Percentiles rank a stretch among this genome's conserved stretches.
phyloP scores from a whole-genome alignment of 2,113 vertebrate genomes.

The Cairina moschata region DNA sequence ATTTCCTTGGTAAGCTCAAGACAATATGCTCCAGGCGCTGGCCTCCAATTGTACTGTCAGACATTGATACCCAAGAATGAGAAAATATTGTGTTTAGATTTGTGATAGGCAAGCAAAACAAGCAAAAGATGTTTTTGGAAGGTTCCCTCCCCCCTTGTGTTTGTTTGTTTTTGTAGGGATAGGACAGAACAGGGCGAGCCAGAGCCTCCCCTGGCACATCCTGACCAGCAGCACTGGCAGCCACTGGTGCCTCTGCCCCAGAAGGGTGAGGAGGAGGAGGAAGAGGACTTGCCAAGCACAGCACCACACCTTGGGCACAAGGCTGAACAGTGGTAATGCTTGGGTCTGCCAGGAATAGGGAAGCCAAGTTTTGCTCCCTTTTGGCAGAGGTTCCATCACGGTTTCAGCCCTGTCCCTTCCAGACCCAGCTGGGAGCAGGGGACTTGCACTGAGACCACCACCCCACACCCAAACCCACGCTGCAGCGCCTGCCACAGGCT shows the following conservation, averaged over 20 bases:
- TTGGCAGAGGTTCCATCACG: not conserved
- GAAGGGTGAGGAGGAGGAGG: not conserved
- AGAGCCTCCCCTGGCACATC: constrained; percentile 29
- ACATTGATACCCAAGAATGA: constrained; percentile 73
- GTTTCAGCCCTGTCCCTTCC: not conserved
- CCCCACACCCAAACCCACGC: not conserved
- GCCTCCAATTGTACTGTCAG: constrained; percentile 73
- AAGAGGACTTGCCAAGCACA: not conserved
- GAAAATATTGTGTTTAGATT: constrained; percentile 76
- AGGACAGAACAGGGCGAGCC: constrained; percentile 43
- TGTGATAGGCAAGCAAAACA: constrained; percentile 70
- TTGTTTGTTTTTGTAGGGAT: constrained; percentile 76
- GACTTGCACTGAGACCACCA: accelerated
- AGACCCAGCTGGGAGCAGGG: not conserved
- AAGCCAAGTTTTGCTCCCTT: not conserved
- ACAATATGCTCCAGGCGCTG: constrained; percentile 70
- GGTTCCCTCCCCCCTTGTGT: not conserved
- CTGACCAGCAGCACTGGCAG: constrained; percentile 31
- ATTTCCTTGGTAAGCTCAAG: constrained; percentile 78
- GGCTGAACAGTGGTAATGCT: not conserved
- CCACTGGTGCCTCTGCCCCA: not conserved
- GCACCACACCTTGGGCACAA: not conserved
- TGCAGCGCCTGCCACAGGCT: not conserved
- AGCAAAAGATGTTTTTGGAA: not conserved
- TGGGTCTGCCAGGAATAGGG: not conserved